Conservation (phyloP, 2,113 vertebrate genomes). For the Oxyruncus cristatus region DNA sequence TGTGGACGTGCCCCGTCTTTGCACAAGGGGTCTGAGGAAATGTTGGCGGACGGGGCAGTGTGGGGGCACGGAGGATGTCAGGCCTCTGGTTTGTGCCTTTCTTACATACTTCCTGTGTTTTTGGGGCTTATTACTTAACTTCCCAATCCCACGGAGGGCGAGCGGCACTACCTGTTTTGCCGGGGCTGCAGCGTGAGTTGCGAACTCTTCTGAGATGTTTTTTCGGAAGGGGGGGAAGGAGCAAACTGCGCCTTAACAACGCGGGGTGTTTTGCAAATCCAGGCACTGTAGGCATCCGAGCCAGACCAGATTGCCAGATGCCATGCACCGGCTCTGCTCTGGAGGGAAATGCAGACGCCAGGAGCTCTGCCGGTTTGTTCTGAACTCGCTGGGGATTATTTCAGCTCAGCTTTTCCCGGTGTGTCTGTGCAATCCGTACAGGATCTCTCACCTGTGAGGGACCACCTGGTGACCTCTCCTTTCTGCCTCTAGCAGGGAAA, state of each 20-base stretch:
- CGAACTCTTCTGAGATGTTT: not conserved
- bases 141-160: not conserved
- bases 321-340: not conserved
- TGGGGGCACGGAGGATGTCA: not conserved
- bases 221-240: not conserved
- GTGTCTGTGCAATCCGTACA: rapidly evolving
- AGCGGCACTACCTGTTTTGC: not conserved
- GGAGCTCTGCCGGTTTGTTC: not conserved
- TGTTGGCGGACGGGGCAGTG: not conserved
- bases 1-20: not conserved
- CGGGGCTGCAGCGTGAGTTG: not conserved
- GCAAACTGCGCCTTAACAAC: not conserved
- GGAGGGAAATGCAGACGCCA: not conserved
- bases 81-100: not conserved
- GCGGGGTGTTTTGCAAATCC: not conserved
- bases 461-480: not conserved
- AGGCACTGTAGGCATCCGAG: not conserved
- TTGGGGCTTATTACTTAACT: constrained; percentile 2
- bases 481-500: not conserved
- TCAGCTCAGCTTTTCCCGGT: not conserved
- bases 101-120: not conserved
- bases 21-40: not conserved
- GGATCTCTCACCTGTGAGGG: not conserved
- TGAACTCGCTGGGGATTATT: not conserved
- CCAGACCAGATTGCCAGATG: not conserved